Conservation (phyloP, 1,140 invertebrate genomes). For the Drosophila nasuta region DNA sequence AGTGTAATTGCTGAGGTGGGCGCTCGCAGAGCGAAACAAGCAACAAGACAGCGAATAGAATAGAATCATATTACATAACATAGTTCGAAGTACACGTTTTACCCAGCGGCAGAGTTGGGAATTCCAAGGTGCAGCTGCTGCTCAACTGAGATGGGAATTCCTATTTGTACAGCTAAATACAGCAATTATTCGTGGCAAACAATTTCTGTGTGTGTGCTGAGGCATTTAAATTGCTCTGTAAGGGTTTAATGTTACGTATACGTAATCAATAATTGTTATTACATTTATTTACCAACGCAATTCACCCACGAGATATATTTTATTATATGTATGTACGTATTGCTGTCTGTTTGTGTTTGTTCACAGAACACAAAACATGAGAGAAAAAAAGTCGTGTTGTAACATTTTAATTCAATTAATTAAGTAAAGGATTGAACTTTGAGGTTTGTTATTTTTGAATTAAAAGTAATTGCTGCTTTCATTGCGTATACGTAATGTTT, state of each 20-base stretch:
- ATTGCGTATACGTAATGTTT: not conserved
- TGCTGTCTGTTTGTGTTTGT: not conserved
- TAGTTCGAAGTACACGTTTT: not conserved
- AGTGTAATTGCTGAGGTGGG: not conserved
- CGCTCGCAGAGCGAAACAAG: too few species aligned
- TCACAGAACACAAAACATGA: not conserved
- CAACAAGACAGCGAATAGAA: not conserved
- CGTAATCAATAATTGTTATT: conserved; percentile 3
- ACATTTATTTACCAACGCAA: not conserved
- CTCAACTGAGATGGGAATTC: not conserved
- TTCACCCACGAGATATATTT: too few species aligned
- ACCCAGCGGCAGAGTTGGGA: not conserved
- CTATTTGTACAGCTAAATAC: not conserved
- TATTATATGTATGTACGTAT: too few species aligned
- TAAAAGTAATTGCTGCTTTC: too few species aligned
- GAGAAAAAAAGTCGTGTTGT: not conserved
- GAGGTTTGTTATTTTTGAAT: not conserved
- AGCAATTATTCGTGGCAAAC: not conserved
- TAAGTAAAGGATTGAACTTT: not conserved
- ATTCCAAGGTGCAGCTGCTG: not conserved
- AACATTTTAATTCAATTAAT: not conserved
- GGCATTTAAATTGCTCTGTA: not conserved
- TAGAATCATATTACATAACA: not conserved
- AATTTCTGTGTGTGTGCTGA: not conserved
- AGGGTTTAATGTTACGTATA: not conserved